Evolutionary conservation across 2,797 vertebrate genomes (phyloP).

Genomic region (Poeciliopsis infans): DNA sequence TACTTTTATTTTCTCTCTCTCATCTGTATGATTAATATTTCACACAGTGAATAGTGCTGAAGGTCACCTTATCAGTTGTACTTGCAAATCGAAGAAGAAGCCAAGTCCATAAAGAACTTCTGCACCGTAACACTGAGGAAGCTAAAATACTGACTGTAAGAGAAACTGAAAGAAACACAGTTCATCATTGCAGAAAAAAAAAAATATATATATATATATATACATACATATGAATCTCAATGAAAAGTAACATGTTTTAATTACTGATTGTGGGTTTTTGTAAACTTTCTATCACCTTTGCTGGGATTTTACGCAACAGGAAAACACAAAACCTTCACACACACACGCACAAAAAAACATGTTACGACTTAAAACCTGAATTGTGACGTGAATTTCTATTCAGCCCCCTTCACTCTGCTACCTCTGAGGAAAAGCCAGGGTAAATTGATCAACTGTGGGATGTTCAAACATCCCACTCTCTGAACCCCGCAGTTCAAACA

Average conservation of each 20-base stretch:
- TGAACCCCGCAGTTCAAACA: too few relatives aligned
- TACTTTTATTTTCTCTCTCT: conserved; percentile 1
- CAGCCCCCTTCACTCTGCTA: neutral
- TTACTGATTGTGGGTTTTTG: neutral
- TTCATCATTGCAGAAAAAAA: neutral
- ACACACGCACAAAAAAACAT: too few relatives aligned
- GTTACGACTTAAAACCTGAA: neutral
- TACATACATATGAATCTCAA: neutral
- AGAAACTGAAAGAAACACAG: neutral
- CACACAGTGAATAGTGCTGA: conserved; percentile 17
- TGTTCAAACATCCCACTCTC: too few relatives aligned
- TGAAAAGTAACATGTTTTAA: neutral
- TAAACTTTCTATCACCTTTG: too few relatives aligned
- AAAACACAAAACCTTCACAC: too few relatives aligned
- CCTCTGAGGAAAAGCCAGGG: neutral
- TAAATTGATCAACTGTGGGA: neutral
- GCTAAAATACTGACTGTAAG: conserved; percentile 17
- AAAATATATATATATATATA: too few relatives aligned
- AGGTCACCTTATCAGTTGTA: conserved; percentile 11
- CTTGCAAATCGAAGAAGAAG: neutral
- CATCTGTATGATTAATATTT: conserved; percentile 19
- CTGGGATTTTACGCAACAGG: too few relatives aligned
- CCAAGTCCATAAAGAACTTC: conserved; percentile 2
- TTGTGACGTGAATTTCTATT: neutral
- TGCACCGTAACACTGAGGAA: conserved; percentile 6